Base-by-base conservation (phyloP, 1,140 invertebrate genomes). In the Drosophila miranda region DNA sequence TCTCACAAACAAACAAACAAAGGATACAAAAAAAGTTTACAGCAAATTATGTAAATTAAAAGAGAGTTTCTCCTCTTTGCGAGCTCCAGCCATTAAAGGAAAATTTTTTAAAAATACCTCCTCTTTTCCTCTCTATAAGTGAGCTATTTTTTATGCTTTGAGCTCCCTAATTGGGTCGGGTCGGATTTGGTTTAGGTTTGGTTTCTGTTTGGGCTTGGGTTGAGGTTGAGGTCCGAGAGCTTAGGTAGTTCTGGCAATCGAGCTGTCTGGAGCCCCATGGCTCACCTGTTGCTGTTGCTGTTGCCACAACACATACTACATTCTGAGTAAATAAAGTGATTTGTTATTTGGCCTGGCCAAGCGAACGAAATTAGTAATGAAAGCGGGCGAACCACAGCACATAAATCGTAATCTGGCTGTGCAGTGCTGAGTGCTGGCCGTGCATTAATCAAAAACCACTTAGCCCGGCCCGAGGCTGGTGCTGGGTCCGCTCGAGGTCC, bases 401-500 rank as follows among this genome's bases (percentile, higher is more conserved):
- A 86, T 87, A 87, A 86, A 87, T 89, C 89, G 75, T 87, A 89
- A 87, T 87, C 86, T 79, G 68, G 49, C 50, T 23, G 23, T 5
- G 53, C 59, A 52, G 59, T 56, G 73, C 68, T 77, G 69, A 74
- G 59, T 62, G 77, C 66, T 76, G 67, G 50, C 59, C 59, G 60
- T 84, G 74, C 81, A 84, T 84, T 81, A 81, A 84, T 84, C 81
- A 84, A 84, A 84, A 80, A 76, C 81, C 82, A 84, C 81, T 87
- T 81, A 78, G 73, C 50, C 58, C 48, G 55, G 56, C 63, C 50
- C 11, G 34, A 11, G 34, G 34, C 30, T 34, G 11, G 9, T 9
- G 3, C 30, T 34, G 30, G 3, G 9, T 9, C 0, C 9, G 30
- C 11, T 30, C 28, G 28, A 34, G 30, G 8, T 34, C 30, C 30